phyloP scores from a whole-genome alignment of 1,140 invertebrate species.

The Plectrocnemia conspersa region DNA sequence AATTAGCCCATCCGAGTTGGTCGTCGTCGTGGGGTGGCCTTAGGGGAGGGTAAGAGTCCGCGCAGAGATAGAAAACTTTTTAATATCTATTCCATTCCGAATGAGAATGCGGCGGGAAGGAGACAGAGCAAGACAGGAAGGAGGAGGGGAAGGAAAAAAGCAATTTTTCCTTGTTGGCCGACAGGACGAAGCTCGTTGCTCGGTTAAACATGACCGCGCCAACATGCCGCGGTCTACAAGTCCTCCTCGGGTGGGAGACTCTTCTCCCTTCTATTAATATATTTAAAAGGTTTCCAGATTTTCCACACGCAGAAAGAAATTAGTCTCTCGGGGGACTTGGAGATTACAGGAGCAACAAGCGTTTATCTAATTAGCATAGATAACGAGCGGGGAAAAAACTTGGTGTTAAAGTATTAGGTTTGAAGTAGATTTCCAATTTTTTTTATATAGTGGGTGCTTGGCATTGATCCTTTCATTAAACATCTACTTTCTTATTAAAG shows the following conservation, averaged over 20 bases:
- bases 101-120: slow-evolving; percentile 28
- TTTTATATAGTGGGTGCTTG: too few species aligned
- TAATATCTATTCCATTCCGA: slow-evolving; percentile 36
- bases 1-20: slow-evolving; percentile 35
- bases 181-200: slow-evolving; percentile 11
- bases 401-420: too few species aligned
- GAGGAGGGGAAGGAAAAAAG: slow-evolving; percentile 18
- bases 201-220: slow-evolving; percentile 25
- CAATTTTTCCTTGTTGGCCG: slow-evolving; percentile 30
- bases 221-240: slow-evolving; percentile 4
- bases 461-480: too few species aligned
- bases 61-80: slow-evolving; percentile 28
- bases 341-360: background rate
- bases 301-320: background rate
- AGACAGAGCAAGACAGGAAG: slow-evolving; percentile 13
- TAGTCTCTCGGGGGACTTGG: background rate
- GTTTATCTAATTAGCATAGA: slow-evolving; percentile 4
- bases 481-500: too few species aligned
- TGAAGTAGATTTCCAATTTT: too few species aligned
- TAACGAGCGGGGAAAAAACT: slow-evolving; percentile 6
- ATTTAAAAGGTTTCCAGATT: slow-evolving; percentile 22
- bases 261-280: slow-evolving; percentile 14
- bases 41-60: slow-evolving; percentile 13
- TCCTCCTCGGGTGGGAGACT: background rate
- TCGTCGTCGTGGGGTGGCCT: slow-evolving; percentile 17